Base-by-base conservation (phyloP, 2,113 vertebrate species). In the Eolophus roseicapilla region DNA sequence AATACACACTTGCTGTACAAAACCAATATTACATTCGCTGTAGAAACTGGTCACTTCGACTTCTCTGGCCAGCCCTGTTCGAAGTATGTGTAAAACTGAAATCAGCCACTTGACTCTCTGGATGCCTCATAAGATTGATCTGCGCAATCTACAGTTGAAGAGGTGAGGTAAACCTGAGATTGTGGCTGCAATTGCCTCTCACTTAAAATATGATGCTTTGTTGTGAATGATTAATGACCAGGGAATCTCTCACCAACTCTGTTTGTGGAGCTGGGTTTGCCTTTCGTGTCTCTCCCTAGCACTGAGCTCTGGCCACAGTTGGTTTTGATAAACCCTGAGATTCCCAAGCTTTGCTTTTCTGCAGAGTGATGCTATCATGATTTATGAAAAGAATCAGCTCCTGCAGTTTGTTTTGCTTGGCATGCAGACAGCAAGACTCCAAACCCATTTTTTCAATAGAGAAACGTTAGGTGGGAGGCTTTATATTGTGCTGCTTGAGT, bases 291-390 rank as follows among this genome's bases (percentile, higher is more conserved):
- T 90, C 43, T 88, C 43, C 21, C 20, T 23, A 64, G 91, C 73
- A 82, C 70, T 88, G 67, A 52, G 50, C 41, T 41, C 79, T 53
- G 67, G 59, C 77, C 35, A 11, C n/a, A 59, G 75, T 91, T 95
- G 82, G 55, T 94, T 97, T 92, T 6, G 39, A 95, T 93, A 95
- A 97, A 89, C 78, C 41, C 67, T 91, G 74, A 95, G 82, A 96
- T 93, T 95, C 96, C 82, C 29, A 24, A 93, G 57, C 70, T 91
- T 96, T 79, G 52, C 65, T 95, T 94, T 96, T 81, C 91, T 92
- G 70, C 41, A 87, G 82, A 79, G 62, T 71, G 15, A 62, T 86
- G 87, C 78, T 80, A 74, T 93, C 70, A 60, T 95, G 92, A 95
- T 91, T 95, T 71, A 88, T 67, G 47, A 70, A 57, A 68, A 68